A percentile compares a stretch with the other conserved stretches of the same genome.
Evolutionary conservation across 1,140 invertebrate genomes (phyloP).

Genomic region (Venustaconcha ellipsiformis): DNA sequence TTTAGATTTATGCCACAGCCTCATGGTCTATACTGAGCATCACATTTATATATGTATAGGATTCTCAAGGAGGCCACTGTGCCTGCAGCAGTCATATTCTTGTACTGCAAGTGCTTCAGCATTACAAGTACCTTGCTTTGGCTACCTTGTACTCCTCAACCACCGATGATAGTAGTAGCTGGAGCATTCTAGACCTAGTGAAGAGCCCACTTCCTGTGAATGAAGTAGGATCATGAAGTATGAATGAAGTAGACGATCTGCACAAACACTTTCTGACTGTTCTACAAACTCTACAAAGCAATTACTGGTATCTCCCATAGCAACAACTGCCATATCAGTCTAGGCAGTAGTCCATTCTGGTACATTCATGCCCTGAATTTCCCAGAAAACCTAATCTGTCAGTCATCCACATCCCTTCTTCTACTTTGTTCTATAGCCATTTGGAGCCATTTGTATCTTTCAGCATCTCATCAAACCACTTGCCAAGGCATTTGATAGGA

Average conservation of each 20-base stretch:
- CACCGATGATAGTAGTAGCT: neutral
- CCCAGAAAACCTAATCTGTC: neutral
- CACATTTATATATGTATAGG: no score
- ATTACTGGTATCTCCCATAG: neutral
- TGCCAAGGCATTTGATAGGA: neutral
- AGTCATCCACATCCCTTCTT: neutral
- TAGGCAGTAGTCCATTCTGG: neutral
- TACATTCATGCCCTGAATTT: neutral
- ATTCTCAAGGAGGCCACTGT: neutral
- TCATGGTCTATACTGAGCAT: no score
- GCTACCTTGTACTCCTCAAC: neutral
- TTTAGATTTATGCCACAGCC: no score
- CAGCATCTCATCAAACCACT: slow-evolving; percentile 1
- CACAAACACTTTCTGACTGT: neutral
- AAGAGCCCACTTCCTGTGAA: neutral
- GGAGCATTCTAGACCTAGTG: neutral
- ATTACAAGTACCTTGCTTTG: neutral
- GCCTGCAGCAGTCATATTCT: neutral
- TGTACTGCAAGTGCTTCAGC: neutral
- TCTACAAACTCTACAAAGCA: neutral
- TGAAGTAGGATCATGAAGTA: neutral
- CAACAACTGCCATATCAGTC: neutral
- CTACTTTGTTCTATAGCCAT: neutral
- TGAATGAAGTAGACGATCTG: neutral
- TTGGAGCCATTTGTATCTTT: neutral